phyloP scores from a whole-genome alignment of 2,113 vertebrate species.

The Engraulis encrasicolus region DNA sequence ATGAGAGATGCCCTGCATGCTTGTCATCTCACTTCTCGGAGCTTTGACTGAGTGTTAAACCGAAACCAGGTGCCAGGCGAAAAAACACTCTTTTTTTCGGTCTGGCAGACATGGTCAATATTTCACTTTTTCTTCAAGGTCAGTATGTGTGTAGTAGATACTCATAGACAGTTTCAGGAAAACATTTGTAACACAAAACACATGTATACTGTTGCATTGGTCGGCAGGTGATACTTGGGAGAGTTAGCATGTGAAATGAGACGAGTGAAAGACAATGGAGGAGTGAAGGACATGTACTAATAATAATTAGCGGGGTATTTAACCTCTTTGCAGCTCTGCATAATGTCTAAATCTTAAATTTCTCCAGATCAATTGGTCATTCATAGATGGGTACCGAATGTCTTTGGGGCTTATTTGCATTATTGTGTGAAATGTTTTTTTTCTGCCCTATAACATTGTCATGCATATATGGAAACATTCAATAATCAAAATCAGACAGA shows the following conservation, averaged over 20 bases:
- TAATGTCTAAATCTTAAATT: not conserved
- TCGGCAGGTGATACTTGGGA: not conserved
- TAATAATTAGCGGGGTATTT: not conserved
- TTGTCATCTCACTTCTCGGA: not conserved
- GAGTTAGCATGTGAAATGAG: not conserved
- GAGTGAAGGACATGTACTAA: too few relatives aligned
- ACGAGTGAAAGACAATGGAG: not conserved
- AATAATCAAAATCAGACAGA: not conserved
- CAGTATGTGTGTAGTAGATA: not conserved
- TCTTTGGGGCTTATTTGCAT: not conserved
- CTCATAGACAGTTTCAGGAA: not conserved
- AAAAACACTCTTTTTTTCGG: not conserved
- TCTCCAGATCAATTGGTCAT: slow-evolving; percentile 33
- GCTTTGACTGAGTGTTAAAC: slow-evolving; percentile 14
- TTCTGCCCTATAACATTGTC: slow-evolving; percentile 17
- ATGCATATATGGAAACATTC: slow-evolving; percentile 12
- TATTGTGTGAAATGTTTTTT: slow-evolving; percentile 12
- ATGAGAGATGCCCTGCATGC: slow-evolving; percentile 14
- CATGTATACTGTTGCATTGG: not conserved
- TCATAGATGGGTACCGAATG: slow-evolving; percentile 22
- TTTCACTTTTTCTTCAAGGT: slow-evolving; percentile 9
- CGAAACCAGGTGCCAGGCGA: not conserved
- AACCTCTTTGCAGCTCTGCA: not conserved
- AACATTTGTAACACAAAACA: slow-evolving; percentile 5
- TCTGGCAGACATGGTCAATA: not conserved